phyloP scores from a whole-genome alignment of 2,888 invertebrate species.

The Calameuta idolon region DNA sequence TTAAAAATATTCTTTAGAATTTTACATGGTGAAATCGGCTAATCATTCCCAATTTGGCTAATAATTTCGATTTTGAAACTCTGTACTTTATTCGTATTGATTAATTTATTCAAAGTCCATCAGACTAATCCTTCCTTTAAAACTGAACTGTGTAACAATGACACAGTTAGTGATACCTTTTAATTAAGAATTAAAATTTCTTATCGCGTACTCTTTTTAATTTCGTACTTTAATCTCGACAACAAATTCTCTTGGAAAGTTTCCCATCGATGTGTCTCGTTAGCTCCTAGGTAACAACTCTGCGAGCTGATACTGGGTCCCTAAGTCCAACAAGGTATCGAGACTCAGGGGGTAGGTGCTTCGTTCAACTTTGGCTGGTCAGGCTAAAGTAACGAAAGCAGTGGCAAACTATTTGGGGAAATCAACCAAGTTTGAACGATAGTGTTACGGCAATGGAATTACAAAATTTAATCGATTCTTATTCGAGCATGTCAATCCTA shows the following conservation, averaged over 20 bases:
- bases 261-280: slow-evolving; percentile 52
- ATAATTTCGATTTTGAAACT: too few species aligned
- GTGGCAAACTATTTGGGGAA: neutral
- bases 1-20: too few species aligned
- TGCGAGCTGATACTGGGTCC: slow-evolving; percentile 34
- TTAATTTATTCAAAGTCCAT: too few species aligned
- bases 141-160: too few species aligned
- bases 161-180: slow-evolving; percentile 16
- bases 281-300: slow-evolving; percentile 27
- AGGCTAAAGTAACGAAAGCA: neutral
- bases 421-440: neutral
- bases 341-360: neutral
- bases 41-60: too few species aligned
- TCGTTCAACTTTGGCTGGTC: too few species aligned
- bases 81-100: too few species aligned
- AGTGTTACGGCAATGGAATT: slow-evolving; percentile 16
- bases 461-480: slow-evolving; percentile 13
- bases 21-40: too few species aligned
- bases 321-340: neutral
- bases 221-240: slow-evolving; percentile 52
- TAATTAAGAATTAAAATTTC: slow-evolving; percentile 58
- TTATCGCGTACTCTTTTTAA: slow-evolving; percentile 52
- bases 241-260: slow-evolving; percentile 47
- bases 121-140: too few species aligned
- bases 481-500: too few species aligned